Percentiles rank a stretch among this genome's conserved stretches.
Evolutionary conservation across 2,797 vertebrate genomes (phyloP).

Genomic region (Anolis apletophallus): DNA sequence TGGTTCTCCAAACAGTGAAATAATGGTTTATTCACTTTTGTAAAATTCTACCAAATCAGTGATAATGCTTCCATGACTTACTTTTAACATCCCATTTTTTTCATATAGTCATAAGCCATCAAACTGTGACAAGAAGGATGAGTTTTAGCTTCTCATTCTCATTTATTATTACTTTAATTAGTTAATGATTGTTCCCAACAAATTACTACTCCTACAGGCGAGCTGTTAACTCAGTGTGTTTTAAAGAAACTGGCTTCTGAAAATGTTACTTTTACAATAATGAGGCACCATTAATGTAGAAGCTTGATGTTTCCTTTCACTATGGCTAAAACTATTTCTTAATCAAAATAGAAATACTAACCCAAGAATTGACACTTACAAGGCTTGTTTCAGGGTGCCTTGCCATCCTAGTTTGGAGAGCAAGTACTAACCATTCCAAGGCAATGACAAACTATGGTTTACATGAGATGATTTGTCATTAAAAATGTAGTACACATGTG

Average conservation of each 20-base stretch:
- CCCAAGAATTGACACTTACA: not conserved
- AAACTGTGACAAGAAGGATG: constrained; percentile 17
- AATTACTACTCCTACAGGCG: not conserved
- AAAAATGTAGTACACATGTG: too few species aligned
- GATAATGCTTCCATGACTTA: not conserved
- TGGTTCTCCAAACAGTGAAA: not conserved
- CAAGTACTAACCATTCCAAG: not conserved
- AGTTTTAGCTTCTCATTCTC: not conserved
- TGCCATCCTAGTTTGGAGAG: not conserved
- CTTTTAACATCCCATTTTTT: not conserved
- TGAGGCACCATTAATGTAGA: constrained; percentile 5
- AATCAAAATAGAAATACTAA: not conserved
- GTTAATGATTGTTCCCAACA: constrained; percentile 27
- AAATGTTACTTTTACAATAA: constrained; percentile 6
- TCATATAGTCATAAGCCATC: not conserved
- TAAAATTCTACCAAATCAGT: constrained; percentile 22
- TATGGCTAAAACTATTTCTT: not conserved
- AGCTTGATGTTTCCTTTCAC: not conserved
- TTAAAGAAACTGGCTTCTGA: not conserved
- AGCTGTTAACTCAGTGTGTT: not conserved
- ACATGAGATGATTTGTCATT: too few species aligned
- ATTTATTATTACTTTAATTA: constrained; percentile 43
- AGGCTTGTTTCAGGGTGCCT: not conserved
- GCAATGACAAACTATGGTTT: not conserved
- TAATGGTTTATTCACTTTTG: constrained; percentile 18